Evolutionary conservation across 2,797 vertebrate genomes (phyloP).

Genomic region (Pseudochaenichthys georgianus): DNA sequence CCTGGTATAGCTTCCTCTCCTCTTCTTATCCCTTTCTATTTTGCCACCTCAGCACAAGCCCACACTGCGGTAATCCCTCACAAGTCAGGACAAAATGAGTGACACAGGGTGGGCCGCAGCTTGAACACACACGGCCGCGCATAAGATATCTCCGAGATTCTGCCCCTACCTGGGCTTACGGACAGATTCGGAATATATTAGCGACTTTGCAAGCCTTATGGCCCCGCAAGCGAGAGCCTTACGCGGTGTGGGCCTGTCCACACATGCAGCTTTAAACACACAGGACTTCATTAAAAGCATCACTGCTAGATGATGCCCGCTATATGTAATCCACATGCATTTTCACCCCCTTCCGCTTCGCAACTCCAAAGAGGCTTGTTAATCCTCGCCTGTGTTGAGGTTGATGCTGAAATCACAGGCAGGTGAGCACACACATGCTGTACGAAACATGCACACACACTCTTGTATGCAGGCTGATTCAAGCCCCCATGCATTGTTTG

Average conservation of each 20-base stretch:
- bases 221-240: slow-evolving; percentile 33
- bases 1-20: slow-evolving; percentile 58
- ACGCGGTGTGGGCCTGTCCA: slow-evolving; percentile 40
- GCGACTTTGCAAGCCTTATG: slow-evolving; percentile 38
- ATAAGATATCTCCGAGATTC: slow-evolving; percentile 67
- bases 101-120: slow-evolving; percentile 75
- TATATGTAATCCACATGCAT: slow-evolving; percentile 66
- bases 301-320: slow-evolving; percentile 61
- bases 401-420: slow-evolving; percentile 30
- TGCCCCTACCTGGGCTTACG: slow-evolving; percentile 63
- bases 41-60: slow-evolving; percentile 79
- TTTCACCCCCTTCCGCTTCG: slow-evolving; percentile 50
- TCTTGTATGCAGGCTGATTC: background rate
- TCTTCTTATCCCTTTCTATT: slow-evolving; percentile 70
- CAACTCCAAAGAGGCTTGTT: slow-evolving; percentile 69
- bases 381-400: slow-evolving; percentile 55
- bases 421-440: background rate
- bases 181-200: slow-evolving; percentile 59
- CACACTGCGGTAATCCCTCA: slow-evolving; percentile 79
- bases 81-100: slow-evolving; percentile 80
- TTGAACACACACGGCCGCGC: slow-evolving; percentile 57
- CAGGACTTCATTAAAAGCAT: slow-evolving; percentile 78
- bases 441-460: background rate
- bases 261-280: slow-evolving; percentile 68
- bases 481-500: slow-evolving; percentile 15